phyloP scores from a whole-genome alignment of 1,140 invertebrate genomes.

The Drosophila mojavensis region DNA sequence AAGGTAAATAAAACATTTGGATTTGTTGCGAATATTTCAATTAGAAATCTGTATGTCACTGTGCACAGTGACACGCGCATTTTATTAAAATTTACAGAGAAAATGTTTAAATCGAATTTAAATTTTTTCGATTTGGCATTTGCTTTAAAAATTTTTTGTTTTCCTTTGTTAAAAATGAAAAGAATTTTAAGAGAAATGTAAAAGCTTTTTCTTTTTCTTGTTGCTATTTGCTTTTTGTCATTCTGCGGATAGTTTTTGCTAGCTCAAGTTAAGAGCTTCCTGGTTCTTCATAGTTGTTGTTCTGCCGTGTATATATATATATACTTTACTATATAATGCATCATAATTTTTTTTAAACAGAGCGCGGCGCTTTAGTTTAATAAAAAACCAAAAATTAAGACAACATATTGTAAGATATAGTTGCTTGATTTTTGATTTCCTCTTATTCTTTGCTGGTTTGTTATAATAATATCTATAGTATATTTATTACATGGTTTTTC shows the following conservation, averaged over 20 bases:
- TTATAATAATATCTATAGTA: constrained; percentile 57
- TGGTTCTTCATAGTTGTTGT: constrained; percentile 18
- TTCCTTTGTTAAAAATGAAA: constrained; percentile 9
- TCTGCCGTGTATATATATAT: constrained; percentile 56
- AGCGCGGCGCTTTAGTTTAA: constrained; percentile 60
- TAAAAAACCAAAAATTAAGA: constrained; percentile 38
- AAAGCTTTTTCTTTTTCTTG: constrained; percentile 4
- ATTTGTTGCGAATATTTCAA: constrained; percentile 73
- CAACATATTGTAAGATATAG: constrained; percentile 39
- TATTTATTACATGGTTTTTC: constrained; percentile 54
- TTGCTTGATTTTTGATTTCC: constrained; percentile 24
- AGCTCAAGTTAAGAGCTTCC: constrained; percentile 25
- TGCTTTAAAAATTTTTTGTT: constrained; percentile 15
- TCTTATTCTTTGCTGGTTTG: constrained; percentile 55
- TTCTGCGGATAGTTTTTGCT: constrained; percentile 34
- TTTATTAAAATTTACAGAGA: constrained; percentile 78
- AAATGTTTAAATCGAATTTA: constrained; percentile 28
- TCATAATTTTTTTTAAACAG: constrained; percentile 68
- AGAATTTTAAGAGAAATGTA: constrained; percentile 39
- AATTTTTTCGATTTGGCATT: constrained; percentile 32
- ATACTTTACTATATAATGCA: constrained; percentile 70
- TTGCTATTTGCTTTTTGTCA: constrained; percentile 10
- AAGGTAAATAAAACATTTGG: constrained; percentile 73
- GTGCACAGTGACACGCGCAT: constrained; percentile 65
- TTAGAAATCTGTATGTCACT: constrained; percentile 64